phyloP scores from a whole-genome alignment of 2,888 invertebrate species.

The Thera obeliscata region DNA sequence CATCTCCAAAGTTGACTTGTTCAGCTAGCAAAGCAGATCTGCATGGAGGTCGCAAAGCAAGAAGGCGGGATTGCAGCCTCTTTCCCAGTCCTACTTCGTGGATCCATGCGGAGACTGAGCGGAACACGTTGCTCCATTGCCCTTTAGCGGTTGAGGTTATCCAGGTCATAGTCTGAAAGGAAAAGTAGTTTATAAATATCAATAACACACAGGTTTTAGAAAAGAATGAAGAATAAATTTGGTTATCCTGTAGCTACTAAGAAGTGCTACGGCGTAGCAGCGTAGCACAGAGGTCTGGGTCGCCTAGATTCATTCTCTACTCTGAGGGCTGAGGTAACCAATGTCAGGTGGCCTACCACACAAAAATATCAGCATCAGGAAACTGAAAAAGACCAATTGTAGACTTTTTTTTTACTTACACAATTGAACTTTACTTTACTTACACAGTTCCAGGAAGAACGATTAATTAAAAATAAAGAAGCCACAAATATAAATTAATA shows the following conservation, averaged over 20 bases:
- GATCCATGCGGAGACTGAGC: slow-evolving; percentile 60
- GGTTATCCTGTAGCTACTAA: background rate
- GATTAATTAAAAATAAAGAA: no score
- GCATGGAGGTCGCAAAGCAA: slow-evolving; percentile 61
- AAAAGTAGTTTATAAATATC: background rate
- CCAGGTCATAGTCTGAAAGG: slow-evolving; percentile 58
- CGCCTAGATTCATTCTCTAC: no score
- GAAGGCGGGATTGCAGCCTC: slow-evolving; percentile 54
- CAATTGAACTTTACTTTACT: no score
- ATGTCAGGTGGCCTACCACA: no score
- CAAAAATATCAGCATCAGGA: no score
- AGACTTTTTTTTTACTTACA: no score
- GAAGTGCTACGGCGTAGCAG: slow-evolving; percentile 5
- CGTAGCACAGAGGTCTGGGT: slow-evolving; percentile 20
- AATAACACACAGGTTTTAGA: no score
- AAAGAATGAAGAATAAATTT: no score
- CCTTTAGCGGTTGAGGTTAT: slow-evolving; percentile 58
- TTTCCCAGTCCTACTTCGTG: slow-evolving; percentile 63
- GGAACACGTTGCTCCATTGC: slow-evolving; percentile 60
- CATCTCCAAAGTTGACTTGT: slow-evolving; percentile 66
- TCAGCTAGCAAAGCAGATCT: slow-evolving; percentile 68
- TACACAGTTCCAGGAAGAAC: background rate
- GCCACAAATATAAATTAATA: no score
- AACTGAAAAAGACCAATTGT: no score
- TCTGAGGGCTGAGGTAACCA: no score